phyloP scores from a whole-genome alignment of 2,797 vertebrate species.

The Notolepis coatsorum region DNA sequence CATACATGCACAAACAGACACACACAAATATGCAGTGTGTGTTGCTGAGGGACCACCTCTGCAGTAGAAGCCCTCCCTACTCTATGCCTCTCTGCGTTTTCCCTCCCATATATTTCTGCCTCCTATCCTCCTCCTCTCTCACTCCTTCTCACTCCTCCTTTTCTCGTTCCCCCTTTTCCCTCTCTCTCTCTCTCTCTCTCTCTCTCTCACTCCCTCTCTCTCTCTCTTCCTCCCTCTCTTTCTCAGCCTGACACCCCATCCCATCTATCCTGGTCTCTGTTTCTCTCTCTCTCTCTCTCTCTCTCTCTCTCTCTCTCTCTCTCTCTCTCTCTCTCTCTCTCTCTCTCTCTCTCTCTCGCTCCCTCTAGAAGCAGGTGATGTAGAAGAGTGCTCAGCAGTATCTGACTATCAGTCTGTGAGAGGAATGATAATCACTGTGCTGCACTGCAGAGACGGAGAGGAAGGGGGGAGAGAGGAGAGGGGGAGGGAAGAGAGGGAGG shows the following conservation, averaged over 20 bases:
- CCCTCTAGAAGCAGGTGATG: slow-evolving; percentile 82
- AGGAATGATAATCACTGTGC: slow-evolving; percentile 87
- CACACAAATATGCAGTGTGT: slow-evolving; percentile 59
- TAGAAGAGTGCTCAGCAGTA: slow-evolving; percentile 84
- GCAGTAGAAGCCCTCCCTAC: slow-evolving; percentile 64
- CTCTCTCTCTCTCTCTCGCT: slow-evolving; percentile 46
- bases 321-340: slow-evolving; percentile 35
- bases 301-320: slow-evolving; percentile 35
- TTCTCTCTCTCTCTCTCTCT: background rate
- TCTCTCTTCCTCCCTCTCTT: slow-evolving; percentile 35
- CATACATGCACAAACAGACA: too few species aligned
- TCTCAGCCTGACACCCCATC: slow-evolving; percentile 7
- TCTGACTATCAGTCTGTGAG: slow-evolving; percentile 86
- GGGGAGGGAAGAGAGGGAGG: slow-evolving; percentile 22
- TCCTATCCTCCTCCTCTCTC: slow-evolving; percentile 18
- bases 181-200: background rate
- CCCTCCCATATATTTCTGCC: background rate
- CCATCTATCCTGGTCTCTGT: slow-evolving; percentile 5
- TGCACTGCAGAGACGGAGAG: slow-evolving; percentile 81
- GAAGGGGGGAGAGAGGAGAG: slow-evolving; percentile 58
- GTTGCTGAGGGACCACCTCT: slow-evolving; percentile 76
- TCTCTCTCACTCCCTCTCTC: slow-evolving; percentile 32
- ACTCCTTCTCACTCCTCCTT: slow-evolving; percentile 16
- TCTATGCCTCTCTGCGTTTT: slow-evolving; percentile 41
- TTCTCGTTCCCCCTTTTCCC: slow-evolving; percentile 3